Evolutionary conservation across 2,888 invertebrate species (phyloP), one percentile per base, ranked within the genome.

Genomic region (Amorpha juglandis): DNA sequence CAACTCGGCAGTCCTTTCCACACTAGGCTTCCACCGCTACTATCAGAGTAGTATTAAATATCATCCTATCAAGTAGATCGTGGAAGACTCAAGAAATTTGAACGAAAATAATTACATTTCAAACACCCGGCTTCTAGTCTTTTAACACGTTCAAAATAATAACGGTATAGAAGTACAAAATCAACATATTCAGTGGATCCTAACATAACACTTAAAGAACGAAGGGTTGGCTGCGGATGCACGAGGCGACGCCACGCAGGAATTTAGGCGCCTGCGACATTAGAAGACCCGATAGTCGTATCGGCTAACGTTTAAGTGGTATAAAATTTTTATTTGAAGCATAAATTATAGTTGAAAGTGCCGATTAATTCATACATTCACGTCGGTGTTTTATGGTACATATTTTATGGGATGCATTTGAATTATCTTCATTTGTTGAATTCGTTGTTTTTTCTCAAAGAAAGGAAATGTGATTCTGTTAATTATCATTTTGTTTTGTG

Each of bases 321-420:
- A 91, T 92, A 88, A 91, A 91, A 91, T 88, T 87, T 83, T 91
- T 91, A 87, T 90, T 83, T 87, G 87, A 81, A 90, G 87, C 88
- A 92, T 92, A 92, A 92, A 92, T 92, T 87, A 91, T 82, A 74
- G 74, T 76, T 74, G 89, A 92, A 91, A 89, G 84, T 87, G 84
- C 92, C 92, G 92, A 89, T 88, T 88, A 87, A 87, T 89, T 85
- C 86, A 84, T 82, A 80, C 83, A 82, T 86, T 87, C 79, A 84
- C 81, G 77, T 78, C 78, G 82, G 87, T 89, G 89, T 89, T 91
- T 91, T 91, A 91, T 91, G 58, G 11, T 42, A 58, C 52, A 11
- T 19, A 8, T 53, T 58, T 58, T 58, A 47, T 51, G 62, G 19
- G 16, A n/a, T 19, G 38, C 12, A 58, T 58, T 58, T 58, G 58